Conservation (phyloP, 2,113 vertebrate species). For the Syngnathoides biaculeatus region DNA sequence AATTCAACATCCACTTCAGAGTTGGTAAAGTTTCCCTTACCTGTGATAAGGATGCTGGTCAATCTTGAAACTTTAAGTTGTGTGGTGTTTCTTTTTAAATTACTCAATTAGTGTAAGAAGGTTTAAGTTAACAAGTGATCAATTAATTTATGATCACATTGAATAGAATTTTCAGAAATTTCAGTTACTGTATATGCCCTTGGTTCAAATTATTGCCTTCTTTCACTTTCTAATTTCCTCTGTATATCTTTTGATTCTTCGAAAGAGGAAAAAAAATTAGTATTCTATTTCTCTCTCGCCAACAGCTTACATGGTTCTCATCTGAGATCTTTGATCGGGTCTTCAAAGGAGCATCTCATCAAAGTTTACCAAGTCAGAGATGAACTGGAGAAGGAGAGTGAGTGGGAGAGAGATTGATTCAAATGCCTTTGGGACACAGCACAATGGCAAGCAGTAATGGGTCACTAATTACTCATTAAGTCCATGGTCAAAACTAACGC, state of each 20-base stretch:
- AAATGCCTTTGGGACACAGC: conserved; percentile 46
- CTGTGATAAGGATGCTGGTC: neutral
- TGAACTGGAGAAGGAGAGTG: conserved; percentile 41
- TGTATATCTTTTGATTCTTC: conserved; percentile 13
- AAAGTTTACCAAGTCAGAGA: conserved; percentile 68
- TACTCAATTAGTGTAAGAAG: neutral
- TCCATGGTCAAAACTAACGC: conserved; percentile 19
- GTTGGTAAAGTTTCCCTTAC: neutral
- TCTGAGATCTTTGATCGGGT: conserved; percentile 68
- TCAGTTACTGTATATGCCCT: neutral
- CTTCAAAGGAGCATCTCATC: conserved; percentile 69
- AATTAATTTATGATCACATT: neutral
- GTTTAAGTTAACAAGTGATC: neutral
- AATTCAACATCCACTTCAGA: conserved; percentile 4
- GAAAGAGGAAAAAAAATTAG: conserved; percentile 42
- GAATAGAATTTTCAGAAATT: neutral
- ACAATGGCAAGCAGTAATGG: conserved; percentile 45
- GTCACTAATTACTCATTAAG: conserved; percentile 70
- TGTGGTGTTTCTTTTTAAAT: neutral
- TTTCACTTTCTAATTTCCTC: conserved; percentile 4
- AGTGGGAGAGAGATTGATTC: conserved; percentile 19
- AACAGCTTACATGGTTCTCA: conserved; percentile 68
- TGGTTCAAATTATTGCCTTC: conserved; percentile 4
- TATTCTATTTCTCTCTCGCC: conserved; percentile 62
- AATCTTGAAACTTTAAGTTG: neutral